Evolutionary conservation across 2,797 vertebrate genomes (phyloP).

Genomic region (Tenualosa thibaudeaui): DNA sequence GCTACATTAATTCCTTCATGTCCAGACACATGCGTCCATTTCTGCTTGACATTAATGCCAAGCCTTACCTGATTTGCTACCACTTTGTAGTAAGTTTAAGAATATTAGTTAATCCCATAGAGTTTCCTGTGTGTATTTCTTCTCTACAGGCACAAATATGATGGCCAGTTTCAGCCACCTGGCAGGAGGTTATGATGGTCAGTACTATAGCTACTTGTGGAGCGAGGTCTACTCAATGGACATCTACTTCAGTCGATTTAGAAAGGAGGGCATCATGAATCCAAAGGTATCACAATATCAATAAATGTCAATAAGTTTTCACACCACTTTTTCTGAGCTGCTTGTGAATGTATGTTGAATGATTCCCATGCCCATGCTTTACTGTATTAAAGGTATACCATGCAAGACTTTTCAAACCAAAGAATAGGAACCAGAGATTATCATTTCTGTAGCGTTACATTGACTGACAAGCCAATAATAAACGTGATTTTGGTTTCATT

Average conservation of each 20-base stretch:
- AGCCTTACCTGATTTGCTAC: background rate
- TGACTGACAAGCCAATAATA: too few relatives aligned
- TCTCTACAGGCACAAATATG: constrained; percentile 89
- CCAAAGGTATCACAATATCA: constrained; percentile 74
- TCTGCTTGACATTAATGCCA: background rate
- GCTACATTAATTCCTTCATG: too few relatives aligned
- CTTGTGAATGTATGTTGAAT: background rate
- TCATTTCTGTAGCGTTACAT: too few relatives aligned
- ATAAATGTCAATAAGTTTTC: background rate
- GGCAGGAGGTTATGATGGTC: constrained; percentile 90
- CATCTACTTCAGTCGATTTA: constrained; percentile 92
- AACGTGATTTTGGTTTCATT: too few relatives aligned
- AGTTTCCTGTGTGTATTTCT: background rate
- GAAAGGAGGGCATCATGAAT: constrained; percentile 89
- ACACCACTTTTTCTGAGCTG: background rate
- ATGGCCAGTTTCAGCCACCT: constrained; percentile 91
- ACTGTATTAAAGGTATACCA: background rate
- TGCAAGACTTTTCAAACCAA: too few relatives aligned
- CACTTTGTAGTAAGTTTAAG: background rate
- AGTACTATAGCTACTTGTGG: constrained; percentile 95
- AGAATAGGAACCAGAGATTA: too few relatives aligned
- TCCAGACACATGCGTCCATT: background rate
- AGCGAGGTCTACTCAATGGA: constrained; percentile 95
- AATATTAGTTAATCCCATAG: background rate
- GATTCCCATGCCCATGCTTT: background rate